Percentiles rank a stretch among this genome's conserved stretches.
phyloP scores from a whole-genome alignment of 2,797 vertebrate genomes.

The Sebastes nivosus region DNA sequence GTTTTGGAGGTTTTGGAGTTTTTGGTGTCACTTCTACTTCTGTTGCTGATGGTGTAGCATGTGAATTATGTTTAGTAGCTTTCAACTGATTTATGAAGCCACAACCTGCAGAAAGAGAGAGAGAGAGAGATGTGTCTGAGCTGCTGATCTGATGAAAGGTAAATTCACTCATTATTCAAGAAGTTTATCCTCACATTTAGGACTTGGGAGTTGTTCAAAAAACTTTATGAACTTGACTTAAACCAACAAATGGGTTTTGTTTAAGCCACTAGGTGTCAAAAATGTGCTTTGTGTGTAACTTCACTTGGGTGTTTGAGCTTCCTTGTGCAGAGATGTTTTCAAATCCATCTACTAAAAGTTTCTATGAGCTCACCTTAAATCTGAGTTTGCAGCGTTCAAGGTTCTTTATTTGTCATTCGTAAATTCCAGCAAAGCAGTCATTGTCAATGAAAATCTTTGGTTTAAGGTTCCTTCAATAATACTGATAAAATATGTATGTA shows the following conservation, averaged over 20 bases:
- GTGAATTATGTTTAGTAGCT: not conserved
- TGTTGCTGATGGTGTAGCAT: not conserved
- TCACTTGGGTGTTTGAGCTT: not conserved
- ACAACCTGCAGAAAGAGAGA: not conserved
- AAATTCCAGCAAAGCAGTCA: no score
- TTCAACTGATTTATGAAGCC: not conserved
- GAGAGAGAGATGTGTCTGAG: not conserved
- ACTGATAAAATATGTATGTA: no score
- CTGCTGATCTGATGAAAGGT: conserved; percentile 5
- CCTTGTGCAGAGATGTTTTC: not conserved
- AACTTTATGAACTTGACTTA: no score
- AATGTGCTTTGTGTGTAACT: not conserved
- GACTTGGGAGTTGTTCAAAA: no score
- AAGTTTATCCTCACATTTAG: no score
- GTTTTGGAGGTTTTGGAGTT: not conserved
- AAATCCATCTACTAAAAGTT: not conserved
- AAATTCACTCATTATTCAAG: not conserved
- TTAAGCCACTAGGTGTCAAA: not conserved
- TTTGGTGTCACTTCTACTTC: not conserved
- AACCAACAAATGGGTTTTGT: no score
- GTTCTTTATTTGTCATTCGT: no score
- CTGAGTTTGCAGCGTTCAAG: not conserved
- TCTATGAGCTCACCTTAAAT: not conserved
- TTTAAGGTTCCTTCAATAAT: no score
- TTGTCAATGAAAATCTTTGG: no score